Evolutionary conservation across 2,797 vertebrate genomes (phyloP).

Genomic region (Nyctibius grandis): DNA sequence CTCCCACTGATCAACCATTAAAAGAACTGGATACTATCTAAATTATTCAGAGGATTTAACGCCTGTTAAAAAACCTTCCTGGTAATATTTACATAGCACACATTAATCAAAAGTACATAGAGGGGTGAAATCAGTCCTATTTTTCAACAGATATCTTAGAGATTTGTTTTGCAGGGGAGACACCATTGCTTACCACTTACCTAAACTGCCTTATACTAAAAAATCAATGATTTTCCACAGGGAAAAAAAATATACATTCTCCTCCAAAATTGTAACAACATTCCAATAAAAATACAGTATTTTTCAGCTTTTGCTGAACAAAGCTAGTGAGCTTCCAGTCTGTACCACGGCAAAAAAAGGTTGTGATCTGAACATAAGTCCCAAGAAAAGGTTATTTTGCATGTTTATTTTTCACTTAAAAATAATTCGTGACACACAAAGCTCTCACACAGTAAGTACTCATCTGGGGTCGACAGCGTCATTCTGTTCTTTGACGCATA

Average conservation of each 20-base stretch:
- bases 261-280: neutral
- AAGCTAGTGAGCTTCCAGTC: neutral
- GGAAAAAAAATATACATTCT: neutral
- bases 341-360: neutral
- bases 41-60: neutral
- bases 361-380: neutral
- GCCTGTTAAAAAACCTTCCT: neutral
- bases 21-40: neutral
- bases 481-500: neutral
- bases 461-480: neutral
- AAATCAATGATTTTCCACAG: neutral
- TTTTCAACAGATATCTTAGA: slow-evolving; percentile 45
- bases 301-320: neutral
- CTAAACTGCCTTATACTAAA: slow-evolving; percentile 29
- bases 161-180: neutral
- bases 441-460: neutral
- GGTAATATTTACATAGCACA: neutral
- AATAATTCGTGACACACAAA: neutral
- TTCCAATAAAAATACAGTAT: neutral
- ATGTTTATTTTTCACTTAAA: neutral
- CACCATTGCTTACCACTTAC: slow-evolving; percentile 15
- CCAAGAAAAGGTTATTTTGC: neutral
- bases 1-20: neutral
- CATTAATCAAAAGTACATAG: neutral
- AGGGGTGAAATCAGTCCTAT: slow-evolving; percentile 17